phyloP scores from a whole-genome alignment of 30 jellyfish, hydroid and myxozoan species.

The Rhopilema esculentum region DNA sequence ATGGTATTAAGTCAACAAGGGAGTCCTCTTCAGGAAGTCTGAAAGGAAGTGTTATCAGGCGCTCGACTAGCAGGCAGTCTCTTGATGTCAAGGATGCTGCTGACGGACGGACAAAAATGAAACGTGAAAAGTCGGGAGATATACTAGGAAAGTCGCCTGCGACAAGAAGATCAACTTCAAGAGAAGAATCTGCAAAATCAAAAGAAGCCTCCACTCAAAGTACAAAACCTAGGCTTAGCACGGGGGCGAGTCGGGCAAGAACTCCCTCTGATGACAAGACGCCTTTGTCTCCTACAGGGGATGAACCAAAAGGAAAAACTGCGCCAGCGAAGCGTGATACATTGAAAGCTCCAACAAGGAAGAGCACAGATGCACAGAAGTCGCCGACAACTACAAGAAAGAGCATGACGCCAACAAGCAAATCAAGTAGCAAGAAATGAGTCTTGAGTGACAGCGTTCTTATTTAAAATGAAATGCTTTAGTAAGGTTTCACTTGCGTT shows the following conservation, averaged over 20 bases:
- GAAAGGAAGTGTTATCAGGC: slow-evolving; percentile 37
- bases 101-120: slow-evolving; percentile 38
- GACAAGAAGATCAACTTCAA: slow-evolving; percentile 13
- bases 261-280: slow-evolving; percentile 44
- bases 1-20: slow-evolving; percentile 76
- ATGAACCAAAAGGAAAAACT: neutral
- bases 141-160: slow-evolving; percentile 29
- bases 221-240: slow-evolving; percentile 3
- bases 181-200: slow-evolving; percentile 44
- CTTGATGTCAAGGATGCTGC: slow-evolving; percentile 30
- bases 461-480: neutral
- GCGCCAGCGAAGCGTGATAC: neutral
- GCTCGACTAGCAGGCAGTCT: slow-evolving; percentile 37
- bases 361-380: slow-evolving; percentile 11
- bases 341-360: neutral
- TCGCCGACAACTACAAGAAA: slow-evolving; percentile 21
- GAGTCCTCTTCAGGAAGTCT: slow-evolving; percentile 40
- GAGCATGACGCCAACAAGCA: slow-evolving; percentile 25
- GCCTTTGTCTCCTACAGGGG: neutral
- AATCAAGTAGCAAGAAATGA: slow-evolving; percentile 49
- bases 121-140: slow-evolving; percentile 70
- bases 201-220: slow-evolving; percentile 1
- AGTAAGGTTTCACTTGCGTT: neutral
- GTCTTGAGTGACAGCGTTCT: neutral
- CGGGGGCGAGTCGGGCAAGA: slow-evolving; percentile 26